Evolutionary conservation across 2,113 vertebrate species (phyloP).

Genomic region (Rutilus rutilus): DNA sequence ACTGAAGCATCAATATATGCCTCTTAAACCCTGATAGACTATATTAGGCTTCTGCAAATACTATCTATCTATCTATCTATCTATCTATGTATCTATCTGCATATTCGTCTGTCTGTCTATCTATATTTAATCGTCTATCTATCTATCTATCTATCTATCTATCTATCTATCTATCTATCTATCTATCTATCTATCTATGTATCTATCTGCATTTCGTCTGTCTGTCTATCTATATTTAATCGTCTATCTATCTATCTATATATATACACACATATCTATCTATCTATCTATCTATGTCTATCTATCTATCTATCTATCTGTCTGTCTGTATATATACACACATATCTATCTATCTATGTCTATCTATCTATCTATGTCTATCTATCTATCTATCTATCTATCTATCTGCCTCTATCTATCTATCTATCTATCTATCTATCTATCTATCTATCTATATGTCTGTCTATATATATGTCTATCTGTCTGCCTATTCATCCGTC

Average conservation of each 20-base stretch:
- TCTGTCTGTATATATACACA: background rate
- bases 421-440: background rate
- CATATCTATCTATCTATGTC: background rate
- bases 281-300: background rate
- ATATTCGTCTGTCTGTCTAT: background rate
- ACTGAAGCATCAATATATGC: too few relatives aligned
- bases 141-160: background rate
- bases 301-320: background rate
- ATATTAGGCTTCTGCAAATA: too few relatives aligned
- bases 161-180: too few relatives aligned
- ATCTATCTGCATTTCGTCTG: too few relatives aligned
- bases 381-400: too few relatives aligned
- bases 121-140: too few relatives aligned
- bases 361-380: background rate
- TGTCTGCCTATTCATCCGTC: rapidly evolving
- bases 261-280: background rate
- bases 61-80: background rate
- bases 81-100: background rate
- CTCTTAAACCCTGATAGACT: too few relatives aligned
- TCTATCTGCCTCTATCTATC: background rate
- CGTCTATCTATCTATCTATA: background rate
- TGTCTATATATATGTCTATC: rapidly evolving
- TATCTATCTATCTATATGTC: background rate
- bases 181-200: rapidly evolving
- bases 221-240: too few relatives aligned